Evolutionary conservation across 2,888 invertebrate species (phyloP).

Genomic region (Drosophila paramelanica): DNA sequence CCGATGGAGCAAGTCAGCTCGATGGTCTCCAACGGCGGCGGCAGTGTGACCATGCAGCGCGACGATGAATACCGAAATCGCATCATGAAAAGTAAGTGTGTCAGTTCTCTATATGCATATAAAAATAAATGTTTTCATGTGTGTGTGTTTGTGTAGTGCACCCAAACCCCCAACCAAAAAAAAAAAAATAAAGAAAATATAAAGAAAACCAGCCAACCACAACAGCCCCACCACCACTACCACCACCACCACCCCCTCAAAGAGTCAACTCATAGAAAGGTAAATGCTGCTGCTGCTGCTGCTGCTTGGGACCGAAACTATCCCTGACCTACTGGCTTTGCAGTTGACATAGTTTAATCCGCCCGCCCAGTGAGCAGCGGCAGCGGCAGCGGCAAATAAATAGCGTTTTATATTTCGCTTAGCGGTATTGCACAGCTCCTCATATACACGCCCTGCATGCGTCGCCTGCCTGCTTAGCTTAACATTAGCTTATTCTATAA

Average conservation of each 20-base stretch:
- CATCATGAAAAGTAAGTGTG: constrained; percentile 84
- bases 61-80: constrained; percentile 85
- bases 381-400: constrained; percentile 70
- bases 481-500: constrained; percentile 25
- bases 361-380: constrained; percentile 4
- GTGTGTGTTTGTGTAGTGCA: constrained; percentile 25
- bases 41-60: constrained; percentile 84
- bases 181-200: constrained; percentile 1
- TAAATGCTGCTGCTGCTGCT: constrained; percentile 52
- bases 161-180: constrained; percentile 14
- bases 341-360: constrained; percentile 71
- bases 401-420: constrained; percentile 78
- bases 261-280: constrained; percentile 62
- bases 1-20: constrained; percentile 85
- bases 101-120: constrained; percentile 35
- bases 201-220: not conserved
- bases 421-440: constrained; percentile 53
- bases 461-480: constrained; percentile 46
- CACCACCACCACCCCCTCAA: constrained; percentile 13
- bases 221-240: not conserved
- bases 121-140: constrained; percentile 2
- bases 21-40: constrained; percentile 84
- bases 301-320: constrained; percentile 54
- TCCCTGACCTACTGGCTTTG: constrained; percentile 77
- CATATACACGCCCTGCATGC: constrained; percentile 14